These are phyloP conservation scores for Zaprionus taronus DNA, from an alignment of 1,140 invertebrate species.

Conservation along the genomic window DNA sequence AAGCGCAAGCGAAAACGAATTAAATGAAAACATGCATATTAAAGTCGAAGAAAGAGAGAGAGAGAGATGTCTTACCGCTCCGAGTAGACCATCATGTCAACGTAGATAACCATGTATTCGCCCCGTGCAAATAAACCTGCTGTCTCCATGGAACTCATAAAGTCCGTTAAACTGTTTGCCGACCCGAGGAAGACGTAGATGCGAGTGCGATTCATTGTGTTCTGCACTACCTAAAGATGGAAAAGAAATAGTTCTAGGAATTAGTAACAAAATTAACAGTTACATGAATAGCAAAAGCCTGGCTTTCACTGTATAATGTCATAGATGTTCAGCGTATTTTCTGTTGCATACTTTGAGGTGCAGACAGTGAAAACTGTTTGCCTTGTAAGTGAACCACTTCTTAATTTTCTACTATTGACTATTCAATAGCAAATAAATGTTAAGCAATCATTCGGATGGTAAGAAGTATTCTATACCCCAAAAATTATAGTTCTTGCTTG, in stretches of 20 bases:
- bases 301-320: no score
- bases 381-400: no score
- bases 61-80: conserved; percentile 49
- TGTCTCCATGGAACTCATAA: conserved; percentile 96
- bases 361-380: no score
- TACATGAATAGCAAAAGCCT: no score
- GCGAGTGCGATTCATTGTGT: conserved; percentile 94
- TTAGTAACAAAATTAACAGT: background rate
- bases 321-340: no score
- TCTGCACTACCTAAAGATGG: conserved; percentile 88
- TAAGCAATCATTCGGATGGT: no score
- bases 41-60: no score
- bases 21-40: background rate
- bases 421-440: no score
- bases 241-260: background rate
- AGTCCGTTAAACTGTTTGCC: conserved; percentile 91
- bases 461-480: no score
- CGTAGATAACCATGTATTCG: conserved; percentile 97
- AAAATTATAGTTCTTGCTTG: no score
- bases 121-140: conserved; percentile 94
- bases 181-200: conserved; percentile 97
- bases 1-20: background rate
- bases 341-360: no score
- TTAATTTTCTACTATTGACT: no score
- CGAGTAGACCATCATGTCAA: conserved; percentile 94